phyloP scores from a whole-genome alignment of 2,113 vertebrate genomes.

The Pluvianellus socialis region DNA sequence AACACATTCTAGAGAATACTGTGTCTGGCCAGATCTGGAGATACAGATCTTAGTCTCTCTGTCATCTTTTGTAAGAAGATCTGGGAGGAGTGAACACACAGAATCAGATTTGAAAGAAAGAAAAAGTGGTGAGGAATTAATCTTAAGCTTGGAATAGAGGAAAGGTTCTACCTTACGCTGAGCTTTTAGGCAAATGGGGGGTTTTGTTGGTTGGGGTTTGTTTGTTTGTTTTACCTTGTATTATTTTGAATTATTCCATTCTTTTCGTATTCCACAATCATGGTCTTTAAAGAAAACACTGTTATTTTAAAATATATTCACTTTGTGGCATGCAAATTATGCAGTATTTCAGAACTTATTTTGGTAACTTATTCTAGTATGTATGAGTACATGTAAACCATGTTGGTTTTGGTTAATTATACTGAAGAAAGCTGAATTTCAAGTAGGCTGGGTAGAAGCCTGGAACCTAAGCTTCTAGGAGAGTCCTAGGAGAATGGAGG shows the following conservation, averaged over 20 bases:
- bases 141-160: neutral
- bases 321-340: neutral
- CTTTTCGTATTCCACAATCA: neutral
- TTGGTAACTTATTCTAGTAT: neutral
- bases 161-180: neutral
- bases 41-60: conserved; percentile 26
- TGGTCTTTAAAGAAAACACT: neutral
- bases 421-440: neutral
- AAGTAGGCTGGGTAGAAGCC: neutral
- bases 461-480: neutral
- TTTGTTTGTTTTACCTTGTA: neutral
- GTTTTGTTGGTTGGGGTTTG: no score
- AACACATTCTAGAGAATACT: conserved; percentile 20
- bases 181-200: neutral
- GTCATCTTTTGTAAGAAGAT: conserved; percentile 4
- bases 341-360: neutral
- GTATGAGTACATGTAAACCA: neutral
- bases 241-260: neutral
- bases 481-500: neutral
- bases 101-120: conserved; percentile 4
- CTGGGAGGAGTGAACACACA: neutral
- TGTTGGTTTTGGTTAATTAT: neutral
- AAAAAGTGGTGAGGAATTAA: neutral
- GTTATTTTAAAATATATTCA: neutral
- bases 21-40: conserved; percentile 28